Base-by-base conservation (phyloP, 2,888 invertebrate genomes). In the Nomada hirtipes region DNA sequence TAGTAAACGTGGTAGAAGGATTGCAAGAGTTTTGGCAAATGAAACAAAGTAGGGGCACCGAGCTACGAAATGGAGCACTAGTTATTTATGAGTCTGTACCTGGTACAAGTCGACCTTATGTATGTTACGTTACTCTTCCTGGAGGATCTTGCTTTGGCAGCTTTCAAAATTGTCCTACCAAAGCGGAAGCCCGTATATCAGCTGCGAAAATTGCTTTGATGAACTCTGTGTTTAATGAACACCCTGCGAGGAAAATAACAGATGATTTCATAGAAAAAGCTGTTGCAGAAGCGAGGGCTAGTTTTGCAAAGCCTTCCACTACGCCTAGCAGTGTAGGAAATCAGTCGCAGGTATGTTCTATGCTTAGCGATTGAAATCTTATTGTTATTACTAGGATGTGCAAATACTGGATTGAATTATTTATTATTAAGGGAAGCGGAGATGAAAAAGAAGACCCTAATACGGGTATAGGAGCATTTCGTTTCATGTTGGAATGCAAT, bases 1-100 rank as follows among this genome's bases (percentile, higher is more conserved):
- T 95, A 97, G 98, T 98, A 89, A 98, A 98, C 95, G 98, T 98
- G 83, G 98, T 98, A 78, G 98, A 98, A 94, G 98, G 98, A 11
- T 95, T 98, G 77, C 98, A 98, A 94, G 98, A 98, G 95, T 98
- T 98, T 94, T 98, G 98, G 98, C 98, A 98, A 95, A 98, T 98
- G 98, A 98, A 98, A 94, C 97, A 98, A 89, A 96, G 98, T 69
- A 95, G 98, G 82, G 98, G 98, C 87, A 96, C 97, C 23, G 98
- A 98, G 90, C 95, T 97, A 84, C 96, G 97, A 90, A 97, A 98
- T 91, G 98, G 98, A 79, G 98, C 98, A 26, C 96, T 98, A 90
- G 98, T 98, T 89, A 98, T 98, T 93, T 98, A 98, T 94, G 98
- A 98, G 95, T 98, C 98, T 3, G 98, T 98, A 87, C 98, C 98